phyloP scores from a whole-genome alignment of 2,888 invertebrate species.

The Ormyrus nitidulus region DNA sequence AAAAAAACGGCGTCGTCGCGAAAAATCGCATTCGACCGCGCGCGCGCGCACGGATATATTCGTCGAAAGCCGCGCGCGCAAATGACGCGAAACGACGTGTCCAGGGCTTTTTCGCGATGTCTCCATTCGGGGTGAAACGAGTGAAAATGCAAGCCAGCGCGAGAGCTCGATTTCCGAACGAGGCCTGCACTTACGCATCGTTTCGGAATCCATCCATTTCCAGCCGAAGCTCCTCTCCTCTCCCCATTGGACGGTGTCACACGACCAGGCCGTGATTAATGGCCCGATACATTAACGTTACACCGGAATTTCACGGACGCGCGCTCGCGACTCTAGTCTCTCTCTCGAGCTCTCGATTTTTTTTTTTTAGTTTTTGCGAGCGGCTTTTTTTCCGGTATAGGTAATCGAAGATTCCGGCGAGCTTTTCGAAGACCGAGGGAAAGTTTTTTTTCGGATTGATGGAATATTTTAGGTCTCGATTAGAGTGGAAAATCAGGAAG shows the following conservation, averaged over 20 bases:
- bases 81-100: constrained; percentile 34
- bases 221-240: constrained; percentile 42
- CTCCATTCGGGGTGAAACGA: constrained; percentile 14
- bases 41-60: constrained; percentile 30
- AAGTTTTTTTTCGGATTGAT: no score
- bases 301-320: constrained; percentile 47
- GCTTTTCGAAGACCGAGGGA: no score
- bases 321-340: neutral
- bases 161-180: constrained; percentile 54
- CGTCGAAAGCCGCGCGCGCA: constrained; percentile 24
- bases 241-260: neutral
- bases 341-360: neutral
- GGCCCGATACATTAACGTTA: constrained; percentile 57
- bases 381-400: neutral
- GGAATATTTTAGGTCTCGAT: no score
- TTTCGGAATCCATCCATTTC: constrained; percentile 59
- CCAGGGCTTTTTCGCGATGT: neutral
- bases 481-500: no score
- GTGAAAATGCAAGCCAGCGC: constrained; percentile 48
- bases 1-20: no score
- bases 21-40: no score
- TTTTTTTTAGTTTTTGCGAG: neutral
- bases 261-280: constrained; percentile 57
- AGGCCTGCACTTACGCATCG: constrained; percentile 45
- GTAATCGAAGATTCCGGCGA: no score